A percentile compares a stretch with the other conserved stretches of the same genome.
These are phyloP conservation scores for Lates japonicus DNA, from an alignment of 2,797 vertebrate genomes.

Conservation along the genomic window DNA sequence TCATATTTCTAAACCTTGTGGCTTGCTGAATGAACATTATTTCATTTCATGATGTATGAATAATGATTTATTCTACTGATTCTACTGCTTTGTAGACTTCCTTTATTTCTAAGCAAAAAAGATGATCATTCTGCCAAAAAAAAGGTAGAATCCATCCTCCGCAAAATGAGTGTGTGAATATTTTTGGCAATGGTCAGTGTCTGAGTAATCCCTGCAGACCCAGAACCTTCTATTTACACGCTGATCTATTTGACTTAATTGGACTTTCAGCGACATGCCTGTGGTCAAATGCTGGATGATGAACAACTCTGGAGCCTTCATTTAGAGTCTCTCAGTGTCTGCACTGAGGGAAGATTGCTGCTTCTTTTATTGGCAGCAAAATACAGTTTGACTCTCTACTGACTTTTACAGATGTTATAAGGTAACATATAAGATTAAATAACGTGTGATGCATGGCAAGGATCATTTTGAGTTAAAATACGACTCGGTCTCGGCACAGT, in stretches of 20 bases:
- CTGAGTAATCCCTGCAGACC: constrained; percentile 42
- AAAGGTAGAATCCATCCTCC: constrained; percentile 12
- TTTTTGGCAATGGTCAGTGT: constrained; percentile 44
- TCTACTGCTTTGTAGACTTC: neutral
- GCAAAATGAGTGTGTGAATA: constrained; percentile 23
- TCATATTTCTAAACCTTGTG: neutral
- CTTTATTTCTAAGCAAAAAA: neutral
- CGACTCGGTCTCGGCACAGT: constrained; percentile 1
- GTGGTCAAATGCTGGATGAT: constrained; percentile 69
- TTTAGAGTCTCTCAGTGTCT: constrained; percentile 43
- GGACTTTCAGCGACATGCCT: constrained; percentile 67
- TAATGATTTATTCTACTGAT: neutral
- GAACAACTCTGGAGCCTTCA: constrained; percentile 49
- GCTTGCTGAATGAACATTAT: neutral
- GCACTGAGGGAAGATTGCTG: constrained; percentile 25
- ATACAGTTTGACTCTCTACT: neutral
- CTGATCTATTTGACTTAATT: constrained; percentile 69
- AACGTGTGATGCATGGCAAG: neutral
- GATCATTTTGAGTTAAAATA: neutral
- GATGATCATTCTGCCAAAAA: neutral
- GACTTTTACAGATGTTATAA: constrained; percentile 13
- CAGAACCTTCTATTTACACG: constrained; percentile 61
- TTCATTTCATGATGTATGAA: neutral
- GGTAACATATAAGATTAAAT: constrained; percentile 3
- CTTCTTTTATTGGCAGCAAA: constrained; percentile 5